Percentiles rank a stretch among this genome's conserved stretches.
These are phyloP conservation scores for Drosophila guanche DNA, from an alignment of 1,140 invertebrate species.

Conservation along the genomic window DNA sequence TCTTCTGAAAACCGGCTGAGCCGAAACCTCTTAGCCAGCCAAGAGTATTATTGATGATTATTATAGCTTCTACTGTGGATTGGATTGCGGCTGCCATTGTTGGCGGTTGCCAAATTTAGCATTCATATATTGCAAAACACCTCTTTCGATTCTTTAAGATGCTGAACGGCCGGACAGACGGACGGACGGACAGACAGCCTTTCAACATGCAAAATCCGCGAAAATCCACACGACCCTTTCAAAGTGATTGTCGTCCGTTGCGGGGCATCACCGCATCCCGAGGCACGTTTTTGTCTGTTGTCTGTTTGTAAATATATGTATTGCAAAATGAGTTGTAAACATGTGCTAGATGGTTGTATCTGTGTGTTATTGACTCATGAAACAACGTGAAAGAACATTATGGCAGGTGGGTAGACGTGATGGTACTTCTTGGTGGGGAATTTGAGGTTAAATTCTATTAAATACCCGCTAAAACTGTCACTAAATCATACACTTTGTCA, in stretches of 20 bases:
- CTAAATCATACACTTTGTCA: not conserved
- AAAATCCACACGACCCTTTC: conserved; percentile 61
- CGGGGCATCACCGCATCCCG: conserved; percentile 10
- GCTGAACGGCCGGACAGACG: conserved; percentile 2
- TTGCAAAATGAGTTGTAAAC: conserved; percentile 71
- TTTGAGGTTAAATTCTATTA: not conserved
- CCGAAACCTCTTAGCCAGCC: conserved; percentile 36
- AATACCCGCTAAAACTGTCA: not conserved
- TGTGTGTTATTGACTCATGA: conserved; percentile 57
- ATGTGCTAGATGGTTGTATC: conserved; percentile 19
- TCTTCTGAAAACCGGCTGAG: conserved; percentile 39
- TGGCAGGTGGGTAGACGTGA: not conserved
- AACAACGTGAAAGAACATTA: conserved; percentile 31
- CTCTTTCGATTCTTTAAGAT: conserved; percentile 59
- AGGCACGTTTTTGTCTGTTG: conserved; percentile 36
- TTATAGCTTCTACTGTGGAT: too few relatives aligned
- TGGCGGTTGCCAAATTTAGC: conserved; percentile 50
- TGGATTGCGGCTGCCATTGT: conserved; percentile 7
- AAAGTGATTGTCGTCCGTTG: conserved; percentile 67
- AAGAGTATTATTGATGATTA: conserved; percentile 42
- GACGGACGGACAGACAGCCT: conserved; percentile 5
- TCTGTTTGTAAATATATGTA: conserved; percentile 28
- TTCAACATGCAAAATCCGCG: conserved; percentile 33
- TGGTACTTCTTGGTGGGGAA: conserved; percentile 2
- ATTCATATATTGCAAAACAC: conserved; percentile 53